Base-by-base conservation (phyloP, 2,888 invertebrate genomes). In the Belgica antarctica region DNA sequence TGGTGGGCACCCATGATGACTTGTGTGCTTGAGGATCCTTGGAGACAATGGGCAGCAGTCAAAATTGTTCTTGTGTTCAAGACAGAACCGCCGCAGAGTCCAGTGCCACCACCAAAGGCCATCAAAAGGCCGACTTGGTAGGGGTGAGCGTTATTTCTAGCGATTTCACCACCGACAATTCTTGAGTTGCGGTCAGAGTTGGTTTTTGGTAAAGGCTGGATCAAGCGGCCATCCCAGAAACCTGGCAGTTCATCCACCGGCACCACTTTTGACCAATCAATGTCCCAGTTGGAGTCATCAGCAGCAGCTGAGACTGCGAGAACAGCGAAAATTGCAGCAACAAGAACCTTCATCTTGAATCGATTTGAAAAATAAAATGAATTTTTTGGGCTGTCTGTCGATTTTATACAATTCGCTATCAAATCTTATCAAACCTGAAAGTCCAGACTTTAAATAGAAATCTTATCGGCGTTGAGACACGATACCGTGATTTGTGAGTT, bases 1-100 rank as follows among this genome's bases (percentile, higher is more conserved):
- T 66, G 25, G 2, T 28, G 10, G 10, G 66, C 66, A 17, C 66
- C 66, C 22, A 52, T 22, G 12, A 52, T 24, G 17, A 52, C 24
- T 52, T 52, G 22, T 22, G 24, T 24, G 7, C 5, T 5, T 15
- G 52, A 52, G 17, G 19, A 19, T 5, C 24, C 47, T n/a, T 24
- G n/a, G 1, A 41, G 22, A 47, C 70, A 70, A 62, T 70, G 70
- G 8, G 70, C 70, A 17, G 70, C 70, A 2, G 62, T 62, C 19
- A 70, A 19, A 28, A 70, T 28, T 1, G n/a, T 47, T 24, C 15
- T 63, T 17, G 17, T 47, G 22, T n/a, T 27, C 2, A 70, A n/a
- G 31, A 70, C 61, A 4, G 62, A 19, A 19, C 47, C 70, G 12
- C 70, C 70, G 28, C 70, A 70, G 12, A 59, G 12, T n/a, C 31